Conservation (phyloP, 37 sponge, comb jelly and placozoan genomes). For the Halisarca cf. caerulea region DNA sequence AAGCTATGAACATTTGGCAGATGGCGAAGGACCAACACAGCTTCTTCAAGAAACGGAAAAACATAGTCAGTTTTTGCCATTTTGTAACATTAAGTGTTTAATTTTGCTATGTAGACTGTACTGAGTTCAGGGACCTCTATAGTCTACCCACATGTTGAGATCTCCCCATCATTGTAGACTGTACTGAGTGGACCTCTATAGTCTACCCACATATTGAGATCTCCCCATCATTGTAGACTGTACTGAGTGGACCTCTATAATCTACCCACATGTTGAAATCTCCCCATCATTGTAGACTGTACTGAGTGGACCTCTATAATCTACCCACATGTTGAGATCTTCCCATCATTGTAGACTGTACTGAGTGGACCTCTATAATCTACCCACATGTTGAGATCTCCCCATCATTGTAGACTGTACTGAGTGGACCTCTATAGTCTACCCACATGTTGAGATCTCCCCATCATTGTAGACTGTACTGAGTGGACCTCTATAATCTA, state of each 20-base stretch:
- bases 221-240: no score
- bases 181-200: conserved; percentile 8
- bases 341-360: background rate
- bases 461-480: background rate
- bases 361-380: background rate
- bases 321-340: background rate
- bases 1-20: conserved; percentile 70
- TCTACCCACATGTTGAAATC: no score
- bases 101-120: no score
- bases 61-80: background rate
- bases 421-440: no score
- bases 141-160: background rate
- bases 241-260: conserved; percentile 4
- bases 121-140: no score
- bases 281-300: no score
- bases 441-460: background rate
- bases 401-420: no score
- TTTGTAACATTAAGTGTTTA: no score
- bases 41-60: conserved; percentile 37
- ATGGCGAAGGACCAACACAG: conserved; percentile 82
- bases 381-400: no score
- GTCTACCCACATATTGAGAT: background rate
- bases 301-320: no score
- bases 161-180: no score
- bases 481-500: background rate